phyloP scores from a whole-genome alignment of 1,140 invertebrate species.

The Macrobrachium nipponense region DNA sequence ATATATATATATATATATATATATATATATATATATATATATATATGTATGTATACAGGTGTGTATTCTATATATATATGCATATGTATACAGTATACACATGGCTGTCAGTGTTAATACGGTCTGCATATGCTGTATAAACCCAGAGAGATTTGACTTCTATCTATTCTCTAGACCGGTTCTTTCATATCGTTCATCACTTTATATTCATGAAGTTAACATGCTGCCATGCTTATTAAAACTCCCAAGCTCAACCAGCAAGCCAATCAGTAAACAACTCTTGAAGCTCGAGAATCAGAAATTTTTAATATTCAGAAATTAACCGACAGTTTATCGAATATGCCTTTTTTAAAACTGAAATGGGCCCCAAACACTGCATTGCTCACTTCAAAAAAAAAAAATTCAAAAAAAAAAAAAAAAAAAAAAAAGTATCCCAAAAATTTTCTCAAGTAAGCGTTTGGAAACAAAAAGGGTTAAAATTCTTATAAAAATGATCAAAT shows the following conservation, averaged over 20 bases:
- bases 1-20: too few relatives aligned
- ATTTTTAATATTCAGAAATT: too few relatives aligned
- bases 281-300: constrained; percentile 1
- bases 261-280: constrained; percentile 11
- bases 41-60: too few relatives aligned
- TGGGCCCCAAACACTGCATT: neutral
- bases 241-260: constrained; percentile 30
- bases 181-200: neutral
- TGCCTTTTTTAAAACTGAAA: neutral
- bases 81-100: too few relatives aligned
- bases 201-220: constrained; percentile 54
- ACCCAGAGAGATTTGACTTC: neutral
- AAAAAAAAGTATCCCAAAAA: neutral
- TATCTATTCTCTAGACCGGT: constrained; percentile 47
- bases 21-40: too few relatives aligned
- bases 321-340: neutral
- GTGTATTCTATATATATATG: too few relatives aligned
- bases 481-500: neutral
- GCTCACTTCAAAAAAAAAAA: neutral
- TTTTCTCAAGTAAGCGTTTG: neutral
- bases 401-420: constrained; percentile 13
- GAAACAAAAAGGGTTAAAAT: neutral
- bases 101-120: too few relatives aligned
- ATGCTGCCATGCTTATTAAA: constrained; percentile 46
- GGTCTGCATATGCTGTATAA: too few relatives aligned